Evolutionary conservation across 2,113 vertebrate species (phyloP).

Genomic region (Hemibagrus wyckioides): DNA sequence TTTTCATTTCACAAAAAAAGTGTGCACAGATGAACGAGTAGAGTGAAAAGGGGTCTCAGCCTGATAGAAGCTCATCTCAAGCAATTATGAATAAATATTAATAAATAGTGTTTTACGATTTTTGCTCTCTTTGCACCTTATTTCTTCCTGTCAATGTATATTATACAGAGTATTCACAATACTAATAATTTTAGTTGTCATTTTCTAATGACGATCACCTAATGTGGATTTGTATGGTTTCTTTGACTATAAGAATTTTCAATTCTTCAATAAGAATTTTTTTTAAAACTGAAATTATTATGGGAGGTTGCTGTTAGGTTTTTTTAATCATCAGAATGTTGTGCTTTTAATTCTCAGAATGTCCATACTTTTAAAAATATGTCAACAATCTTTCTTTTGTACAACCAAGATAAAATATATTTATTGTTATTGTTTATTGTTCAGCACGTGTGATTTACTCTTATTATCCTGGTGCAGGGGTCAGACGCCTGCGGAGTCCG

Average conservation of each 20-base stretch:
- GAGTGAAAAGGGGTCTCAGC: background rate
- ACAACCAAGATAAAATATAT: no score
- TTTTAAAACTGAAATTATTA: background rate
- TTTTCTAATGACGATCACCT: background rate
- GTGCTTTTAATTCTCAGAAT: background rate
- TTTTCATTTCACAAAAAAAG: background rate
- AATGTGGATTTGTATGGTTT: background rate
- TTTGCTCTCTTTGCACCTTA: background rate
- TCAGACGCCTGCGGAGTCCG: constrained; percentile 93
- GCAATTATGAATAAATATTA: background rate
- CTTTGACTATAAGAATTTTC: no score
- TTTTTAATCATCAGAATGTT: background rate
- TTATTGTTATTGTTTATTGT: no score
- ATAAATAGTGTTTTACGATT: background rate
- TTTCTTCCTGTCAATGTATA: background rate
- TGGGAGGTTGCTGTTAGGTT: background rate
- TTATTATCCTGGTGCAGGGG: constrained; percentile 70
- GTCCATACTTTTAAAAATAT: background rate
- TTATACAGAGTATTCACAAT: background rate
- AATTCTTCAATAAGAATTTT: background rate
- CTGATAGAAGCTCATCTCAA: background rate
- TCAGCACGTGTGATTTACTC: background rate
- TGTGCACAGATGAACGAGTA: background rate
- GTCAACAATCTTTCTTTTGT: no score
- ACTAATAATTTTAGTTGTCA: background rate